These are phyloP conservation scores for Onychostoma macrolepis DNA, from an alignment of 2,113 vertebrate species.

Conservation along the genomic window DNA sequence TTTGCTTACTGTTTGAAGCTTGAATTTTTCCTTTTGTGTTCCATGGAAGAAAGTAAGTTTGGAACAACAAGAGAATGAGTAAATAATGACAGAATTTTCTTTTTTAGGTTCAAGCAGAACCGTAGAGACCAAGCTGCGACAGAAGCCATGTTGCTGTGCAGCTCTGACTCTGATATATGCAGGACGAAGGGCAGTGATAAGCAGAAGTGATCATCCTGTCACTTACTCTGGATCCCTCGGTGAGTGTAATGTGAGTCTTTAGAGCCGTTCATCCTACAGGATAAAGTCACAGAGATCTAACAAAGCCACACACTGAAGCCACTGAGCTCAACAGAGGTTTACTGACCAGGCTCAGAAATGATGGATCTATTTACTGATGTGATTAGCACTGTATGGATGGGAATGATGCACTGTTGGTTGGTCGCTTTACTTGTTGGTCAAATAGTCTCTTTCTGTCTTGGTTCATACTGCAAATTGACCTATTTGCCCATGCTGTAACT, in stretches of 20 bases:
- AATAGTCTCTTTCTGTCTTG: background rate
- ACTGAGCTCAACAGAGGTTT: slow-evolving; percentile 4
- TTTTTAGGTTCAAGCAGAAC: background rate
- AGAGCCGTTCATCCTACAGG: slow-evolving; percentile 9
- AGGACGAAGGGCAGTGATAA: slow-evolving; percentile 1
- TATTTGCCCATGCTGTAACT: background rate
- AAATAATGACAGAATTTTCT: background rate
- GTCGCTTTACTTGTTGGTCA: background rate
- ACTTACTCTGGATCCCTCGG: background rate
- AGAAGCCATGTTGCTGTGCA: background rate
- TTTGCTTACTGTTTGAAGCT: no score
- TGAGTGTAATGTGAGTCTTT: background rate
- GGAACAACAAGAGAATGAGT: background rate
- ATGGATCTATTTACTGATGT: slow-evolving; percentile 20
- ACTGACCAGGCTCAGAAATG: background rate
- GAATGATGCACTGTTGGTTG: background rate
- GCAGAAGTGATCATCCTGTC: slow-evolving; percentile 11
- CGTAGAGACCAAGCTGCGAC: background rate
- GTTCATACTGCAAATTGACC: background rate
- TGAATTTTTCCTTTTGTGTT: background rate
- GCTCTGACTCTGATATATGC: background rate
- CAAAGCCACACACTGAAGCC: background rate
- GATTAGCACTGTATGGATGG: background rate
- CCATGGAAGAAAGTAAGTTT: background rate
- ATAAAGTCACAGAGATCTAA: slow-evolving; percentile 15